These are phyloP conservation scores for Maconellicoccus hirsutus DNA, from an alignment of 1,140 invertebrate species.

Conservation along the genomic window DNA sequence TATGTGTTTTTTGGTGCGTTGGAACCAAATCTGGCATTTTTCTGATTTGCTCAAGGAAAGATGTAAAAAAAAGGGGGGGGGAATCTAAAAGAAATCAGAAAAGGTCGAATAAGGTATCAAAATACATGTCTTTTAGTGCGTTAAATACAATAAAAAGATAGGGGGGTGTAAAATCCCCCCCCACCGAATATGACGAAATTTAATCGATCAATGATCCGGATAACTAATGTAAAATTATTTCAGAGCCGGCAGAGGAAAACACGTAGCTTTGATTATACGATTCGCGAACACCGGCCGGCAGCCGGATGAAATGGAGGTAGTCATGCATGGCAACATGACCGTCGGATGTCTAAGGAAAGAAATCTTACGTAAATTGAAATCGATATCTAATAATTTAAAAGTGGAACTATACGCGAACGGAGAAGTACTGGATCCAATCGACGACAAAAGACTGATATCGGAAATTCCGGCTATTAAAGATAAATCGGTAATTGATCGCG, in stretches of 20 bases:
- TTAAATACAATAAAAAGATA: too few species aligned
- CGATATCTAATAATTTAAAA: constrained; percentile 57
- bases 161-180: too few species aligned
- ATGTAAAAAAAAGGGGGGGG: too few species aligned
- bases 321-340: constrained; percentile 89
- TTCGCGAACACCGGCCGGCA: constrained; percentile 82
- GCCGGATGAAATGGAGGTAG: constrained; percentile 78
- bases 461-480: constrained; percentile 53
- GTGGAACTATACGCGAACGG: constrained; percentile 83
- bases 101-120: too few species aligned
- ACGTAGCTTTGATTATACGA: constrained; percentile 71
- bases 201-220: too few species aligned
- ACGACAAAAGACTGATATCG: constrained; percentile 76
- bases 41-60: too few species aligned
- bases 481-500: constrained; percentile 62
- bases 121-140: too few species aligned
- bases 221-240: constrained; percentile 20
- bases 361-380: constrained; percentile 60
- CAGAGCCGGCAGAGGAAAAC: constrained; percentile 78
- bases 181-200: neutral
- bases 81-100: too few species aligned
- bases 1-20: too few species aligned
- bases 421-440: constrained; percentile 71
- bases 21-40: too few species aligned
- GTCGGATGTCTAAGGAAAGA: constrained; percentile 64